phyloP scores from a whole-genome alignment of 2,113 vertebrate species.

The Catagonus wagneri region DNA sequence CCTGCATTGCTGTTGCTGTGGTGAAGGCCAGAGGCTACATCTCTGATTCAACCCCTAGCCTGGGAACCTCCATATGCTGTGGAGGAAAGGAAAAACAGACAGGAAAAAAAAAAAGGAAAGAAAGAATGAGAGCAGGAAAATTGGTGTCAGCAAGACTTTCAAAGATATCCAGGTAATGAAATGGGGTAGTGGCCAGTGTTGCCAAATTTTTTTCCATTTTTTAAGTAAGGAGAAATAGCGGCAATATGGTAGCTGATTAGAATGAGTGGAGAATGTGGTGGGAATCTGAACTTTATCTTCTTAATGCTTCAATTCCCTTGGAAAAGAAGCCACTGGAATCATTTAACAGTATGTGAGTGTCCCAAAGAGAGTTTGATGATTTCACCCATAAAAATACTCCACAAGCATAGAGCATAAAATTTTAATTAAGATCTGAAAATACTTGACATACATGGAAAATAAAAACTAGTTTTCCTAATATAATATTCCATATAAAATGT shows the following conservation, averaged over 20 bases:
- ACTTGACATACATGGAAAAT: neutral
- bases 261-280: neutral
- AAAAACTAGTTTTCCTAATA: neutral
- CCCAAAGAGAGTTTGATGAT: neutral
- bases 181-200: neutral
- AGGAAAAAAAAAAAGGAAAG: neutral
- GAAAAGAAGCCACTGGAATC: neutral
- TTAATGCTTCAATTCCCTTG: neutral
- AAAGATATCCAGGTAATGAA: neutral
- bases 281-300: neutral
- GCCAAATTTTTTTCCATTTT: neutral
- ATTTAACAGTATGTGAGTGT: neutral
- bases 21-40: no score
- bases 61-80: no score
- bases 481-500: neutral
- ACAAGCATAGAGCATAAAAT: neutral
- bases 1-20: no score
- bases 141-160: neutral
- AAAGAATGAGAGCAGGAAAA: neutral
- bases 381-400: neutral
- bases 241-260: neutral
- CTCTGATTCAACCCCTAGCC: no score
- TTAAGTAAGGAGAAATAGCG: neutral
- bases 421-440: neutral
- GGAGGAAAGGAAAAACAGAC: neutral